Evolutionary conservation across 2,888 invertebrate genomes (phyloP), one percentile per base, ranked within the genome.

Genomic region (Myopa tessellatipennis): DNA sequence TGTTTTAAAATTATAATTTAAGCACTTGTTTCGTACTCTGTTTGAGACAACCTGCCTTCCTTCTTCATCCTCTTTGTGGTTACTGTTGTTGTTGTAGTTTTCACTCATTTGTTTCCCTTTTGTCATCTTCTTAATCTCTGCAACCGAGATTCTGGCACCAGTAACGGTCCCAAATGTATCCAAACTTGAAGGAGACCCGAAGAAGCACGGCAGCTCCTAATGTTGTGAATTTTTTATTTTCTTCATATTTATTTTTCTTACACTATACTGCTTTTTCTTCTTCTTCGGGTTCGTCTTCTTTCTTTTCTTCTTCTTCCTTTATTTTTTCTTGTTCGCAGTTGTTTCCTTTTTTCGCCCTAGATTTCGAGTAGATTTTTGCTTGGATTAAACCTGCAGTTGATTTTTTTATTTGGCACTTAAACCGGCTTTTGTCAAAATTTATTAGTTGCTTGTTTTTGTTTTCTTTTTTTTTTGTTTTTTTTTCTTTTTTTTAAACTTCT

Each of bases 41-140:
- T 26, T 26, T 26, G 34, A 63, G 26, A 12, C 26, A 34, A 34
- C 6, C 61, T n/a, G 61, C 26, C 36, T 5, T 36, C 63, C 26
- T 34, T 36, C 14, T 14, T 26, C 26, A 26, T 26, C 26, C 26
- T 26, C 26, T 26, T 26, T 26, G 26, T 26, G 26, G 26, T 26
- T 26, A n/a, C 16, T n/a, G 55, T 16, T 55, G 10, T n/a, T 55
- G 55, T 16, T 55, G 55, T 63, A 10, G 45, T 72, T 26, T 38
- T 45, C 18, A 34, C 40, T 80, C 81, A 81, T 82, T 81, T 80
- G 81, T 82, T 80, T 82, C 80, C 82, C 81, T 81, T 80, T 80
- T 82, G 78, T 79, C 78, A 82, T 81, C 79, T 73, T 77, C 77
- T 78, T 82, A 82, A 82, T 82, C 82, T 79, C 79, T 80, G 55